Conservation (phyloP, 2,113 vertebrate genomes). For the Cyprinus carpio region DNA sequence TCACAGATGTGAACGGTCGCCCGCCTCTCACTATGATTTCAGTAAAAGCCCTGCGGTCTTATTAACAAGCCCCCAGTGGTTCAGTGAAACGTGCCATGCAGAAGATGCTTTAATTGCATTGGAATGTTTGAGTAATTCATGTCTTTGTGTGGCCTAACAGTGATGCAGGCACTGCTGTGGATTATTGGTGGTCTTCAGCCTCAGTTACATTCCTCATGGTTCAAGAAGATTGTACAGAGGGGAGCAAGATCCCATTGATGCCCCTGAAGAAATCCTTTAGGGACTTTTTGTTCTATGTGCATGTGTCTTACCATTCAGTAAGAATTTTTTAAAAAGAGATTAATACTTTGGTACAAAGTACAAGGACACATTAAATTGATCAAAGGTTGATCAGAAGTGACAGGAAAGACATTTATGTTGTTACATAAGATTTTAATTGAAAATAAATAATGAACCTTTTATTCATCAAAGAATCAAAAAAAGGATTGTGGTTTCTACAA, state of each 20-base stretch:
- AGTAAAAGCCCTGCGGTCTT: conserved; percentile 60
- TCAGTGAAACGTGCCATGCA: conserved; percentile 63
- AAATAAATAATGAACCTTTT: too few relatives aligned
- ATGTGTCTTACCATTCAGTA: not conserved
- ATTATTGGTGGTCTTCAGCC: conserved; percentile 41
- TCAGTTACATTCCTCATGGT: conserved; percentile 45
- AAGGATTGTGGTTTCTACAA: too few relatives aligned
- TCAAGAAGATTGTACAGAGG: conserved; percentile 53
- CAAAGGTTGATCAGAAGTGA: not conserved
- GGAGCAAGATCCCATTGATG: conserved; percentile 27
- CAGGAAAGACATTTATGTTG: not conserved
- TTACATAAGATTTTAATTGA: too few relatives aligned
- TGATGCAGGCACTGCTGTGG: conserved; percentile 49
- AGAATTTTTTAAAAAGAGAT: not conserved
- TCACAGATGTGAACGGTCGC: conserved; percentile 68
- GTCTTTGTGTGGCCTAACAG: conserved; percentile 66
- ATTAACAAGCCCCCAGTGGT: conserved; percentile 62
- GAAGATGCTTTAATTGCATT: conserved; percentile 71
- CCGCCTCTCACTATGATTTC: conserved; percentile 41
- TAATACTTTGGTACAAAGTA: too few relatives aligned
- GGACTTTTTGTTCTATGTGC: not conserved
- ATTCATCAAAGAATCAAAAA: too few relatives aligned
- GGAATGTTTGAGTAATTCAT: conserved; percentile 69
- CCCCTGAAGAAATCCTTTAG: not conserved
- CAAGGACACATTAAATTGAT: not conserved